These are phyloP conservation scores for Halcyon chelicuti DNA, from an alignment of 2,797 vertebrate genomes.

Conservation along the genomic window DNA sequence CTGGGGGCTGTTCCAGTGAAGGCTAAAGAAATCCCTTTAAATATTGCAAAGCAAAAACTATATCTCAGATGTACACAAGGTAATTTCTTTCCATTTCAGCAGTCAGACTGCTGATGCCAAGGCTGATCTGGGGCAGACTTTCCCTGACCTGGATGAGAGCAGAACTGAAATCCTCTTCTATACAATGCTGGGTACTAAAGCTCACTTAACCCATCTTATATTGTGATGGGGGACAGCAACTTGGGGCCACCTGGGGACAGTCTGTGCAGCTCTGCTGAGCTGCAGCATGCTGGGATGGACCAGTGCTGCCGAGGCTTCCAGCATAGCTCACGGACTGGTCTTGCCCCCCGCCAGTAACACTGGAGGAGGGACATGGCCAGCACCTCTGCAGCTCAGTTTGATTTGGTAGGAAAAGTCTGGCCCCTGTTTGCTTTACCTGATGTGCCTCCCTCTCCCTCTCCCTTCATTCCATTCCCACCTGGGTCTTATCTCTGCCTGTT, in stretches of 20 bases:
- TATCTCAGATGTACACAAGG: neutral
- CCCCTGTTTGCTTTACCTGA: neutral
- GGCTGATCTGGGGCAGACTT: neutral
- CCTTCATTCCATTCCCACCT: neutral
- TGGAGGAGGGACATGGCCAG: neutral
- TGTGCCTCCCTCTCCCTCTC: too few species aligned
- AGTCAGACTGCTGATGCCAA: neutral
- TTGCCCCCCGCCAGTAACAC: neutral
- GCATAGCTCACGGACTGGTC: neutral
- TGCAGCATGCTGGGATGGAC: neutral
- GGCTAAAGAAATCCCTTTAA: conserved; percentile 14
- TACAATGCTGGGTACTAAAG: neutral
- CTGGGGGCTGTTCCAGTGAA: neutral
- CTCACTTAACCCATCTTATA: neutral
- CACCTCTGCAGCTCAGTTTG: neutral
- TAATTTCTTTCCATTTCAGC: neutral
- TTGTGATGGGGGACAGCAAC: neutral
- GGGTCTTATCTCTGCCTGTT: rapidly evolving
- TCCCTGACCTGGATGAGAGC: neutral
- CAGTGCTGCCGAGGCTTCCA: neutral
- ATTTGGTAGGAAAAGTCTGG: neutral
- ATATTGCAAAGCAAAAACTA: neutral
- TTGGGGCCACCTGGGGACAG: neutral
- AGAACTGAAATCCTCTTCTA: neutral
- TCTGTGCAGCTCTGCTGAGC: neutral